A percentile compares a stretch with the other conserved stretches of the same genome.
Evolutionary conservation across 2,113 vertebrate genomes (phyloP).

Genomic region (Sinocyclocheilus anshuiensis): DNA sequence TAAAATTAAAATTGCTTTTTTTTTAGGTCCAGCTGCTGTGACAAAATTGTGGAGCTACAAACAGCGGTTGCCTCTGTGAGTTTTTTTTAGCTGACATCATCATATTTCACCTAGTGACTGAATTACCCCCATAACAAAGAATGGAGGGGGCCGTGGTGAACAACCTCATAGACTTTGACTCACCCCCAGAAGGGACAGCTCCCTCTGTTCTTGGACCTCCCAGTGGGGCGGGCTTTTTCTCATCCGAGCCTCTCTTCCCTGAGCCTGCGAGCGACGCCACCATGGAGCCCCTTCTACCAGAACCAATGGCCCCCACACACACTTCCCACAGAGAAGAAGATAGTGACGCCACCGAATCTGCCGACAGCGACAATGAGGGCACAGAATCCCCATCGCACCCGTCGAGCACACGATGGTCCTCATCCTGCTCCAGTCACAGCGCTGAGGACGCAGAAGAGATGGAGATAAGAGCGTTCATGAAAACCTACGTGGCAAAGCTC

Average conservation of each 20-base stretch:
- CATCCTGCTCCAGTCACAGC: conserved; percentile 89
- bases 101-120: background rate
- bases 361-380: conserved; percentile 89
- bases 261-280: conserved; percentile 51
- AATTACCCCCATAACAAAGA: conserved; percentile 32
- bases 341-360: conserved; percentile 91
- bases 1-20: background rate
- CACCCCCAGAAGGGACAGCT: conserved; percentile 63
- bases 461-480: conserved; percentile 84
- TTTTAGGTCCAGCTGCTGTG: conserved; percentile 55
- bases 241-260: conserved; percentile 53
- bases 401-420: conserved; percentile 80
- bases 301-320: conserved; percentile 53
- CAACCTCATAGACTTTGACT: conserved; percentile 85
- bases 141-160: conserved; percentile 85
- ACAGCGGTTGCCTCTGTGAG: background rate
- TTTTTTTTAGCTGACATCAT: conserved; percentile 13
- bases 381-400: conserved; percentile 73
- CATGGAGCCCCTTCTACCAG: conserved; percentile 58
- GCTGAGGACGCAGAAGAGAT: conserved; percentile 72
- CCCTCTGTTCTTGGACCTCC: conserved; percentile 59
- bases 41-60: background rate
- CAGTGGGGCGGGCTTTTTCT: conserved; percentile 62
- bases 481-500: conserved; percentile 89
- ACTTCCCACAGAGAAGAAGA: conserved; percentile 49